Percentiles rank a stretch among this genome's conserved stretches.
These are phyloP conservation scores for Coecobrya sp. DNA, from an alignment of 2,888 invertebrate species.

Conservation along the genomic window DNA sequence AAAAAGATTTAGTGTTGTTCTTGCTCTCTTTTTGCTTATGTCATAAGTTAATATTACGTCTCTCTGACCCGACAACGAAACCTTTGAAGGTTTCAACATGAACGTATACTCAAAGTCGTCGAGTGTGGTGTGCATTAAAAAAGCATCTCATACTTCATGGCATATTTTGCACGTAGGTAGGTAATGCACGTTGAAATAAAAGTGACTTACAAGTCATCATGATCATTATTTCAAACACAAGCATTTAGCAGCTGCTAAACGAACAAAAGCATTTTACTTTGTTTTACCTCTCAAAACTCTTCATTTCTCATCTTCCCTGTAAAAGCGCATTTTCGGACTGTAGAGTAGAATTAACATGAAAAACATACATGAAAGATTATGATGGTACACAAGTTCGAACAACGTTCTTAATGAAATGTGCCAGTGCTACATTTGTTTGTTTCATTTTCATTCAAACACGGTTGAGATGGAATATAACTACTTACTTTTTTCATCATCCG, in stretches of 20 bases:
- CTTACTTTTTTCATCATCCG: background rate
- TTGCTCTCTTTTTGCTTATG: slow-evolving; percentile 65
- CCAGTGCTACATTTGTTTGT: slow-evolving; percentile 21
- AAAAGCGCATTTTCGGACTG: slow-evolving; percentile 56
- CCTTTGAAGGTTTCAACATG: slow-evolving; percentile 5
- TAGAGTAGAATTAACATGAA: slow-evolving; percentile 44
- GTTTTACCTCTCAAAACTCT: slow-evolving; percentile 13
- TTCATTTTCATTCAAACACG: slow-evolving; percentile 21
- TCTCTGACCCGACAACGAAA: background rate
- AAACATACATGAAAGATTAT: background rate
- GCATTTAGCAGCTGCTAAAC: slow-evolving; percentile 71
- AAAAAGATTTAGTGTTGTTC: slow-evolving; percentile 59
- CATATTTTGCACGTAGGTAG: slow-evolving; percentile 59
- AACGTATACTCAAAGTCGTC: background rate
- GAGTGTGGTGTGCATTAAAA: background rate
- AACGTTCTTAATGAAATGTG: background rate
- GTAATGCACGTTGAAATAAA: slow-evolving; percentile 31
- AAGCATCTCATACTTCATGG: background rate
- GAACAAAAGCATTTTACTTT: slow-evolving; percentile 52
- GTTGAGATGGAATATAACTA: background rate
- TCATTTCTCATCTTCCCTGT: slow-evolving; percentile 29
- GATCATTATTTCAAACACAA: slow-evolving; percentile 53
- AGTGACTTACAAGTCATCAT: slow-evolving; percentile 67
- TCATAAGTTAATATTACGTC: slow-evolving; percentile 59
- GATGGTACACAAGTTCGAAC: too few relatives aligned